phyloP scores from a whole-genome alignment of 2,113 vertebrate genomes.

The Sprattus sprattus region DNA sequence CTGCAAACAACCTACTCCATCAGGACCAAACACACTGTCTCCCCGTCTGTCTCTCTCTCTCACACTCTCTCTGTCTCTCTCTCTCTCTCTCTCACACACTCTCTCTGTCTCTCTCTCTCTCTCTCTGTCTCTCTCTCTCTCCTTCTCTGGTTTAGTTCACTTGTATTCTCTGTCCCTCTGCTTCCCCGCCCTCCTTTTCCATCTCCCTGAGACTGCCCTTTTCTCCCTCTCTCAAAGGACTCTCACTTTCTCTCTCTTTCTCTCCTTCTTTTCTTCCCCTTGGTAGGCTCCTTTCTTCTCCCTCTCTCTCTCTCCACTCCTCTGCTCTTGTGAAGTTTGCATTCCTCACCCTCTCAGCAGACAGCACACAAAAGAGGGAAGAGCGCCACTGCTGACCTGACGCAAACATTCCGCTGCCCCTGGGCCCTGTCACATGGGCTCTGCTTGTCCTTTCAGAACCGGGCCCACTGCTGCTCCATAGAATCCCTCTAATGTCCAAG shows the following conservation, averaged over 20 bases:
- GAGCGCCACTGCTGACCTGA: constrained; percentile 63
- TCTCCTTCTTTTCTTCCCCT: not conserved
- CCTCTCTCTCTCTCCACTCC: constrained; percentile 39
- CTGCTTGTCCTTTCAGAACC: constrained; percentile 33
- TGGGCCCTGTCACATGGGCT: constrained; percentile 40
- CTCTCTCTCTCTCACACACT: not conserved
- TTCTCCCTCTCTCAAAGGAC: not conserved
- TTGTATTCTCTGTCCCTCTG: constrained; percentile 14
- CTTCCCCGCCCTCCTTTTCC: not conserved
- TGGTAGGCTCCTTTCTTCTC: constrained; percentile 1
- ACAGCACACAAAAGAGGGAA: constrained; percentile 71
- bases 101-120: not conserved
- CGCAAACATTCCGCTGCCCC: constrained; percentile 68
- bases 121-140: not conserved
- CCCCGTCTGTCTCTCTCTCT: constrained; percentile 17
- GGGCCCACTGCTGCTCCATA: constrained; percentile 23
- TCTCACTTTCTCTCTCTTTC: constrained; percentile 11
- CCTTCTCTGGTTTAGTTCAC: not conserved
- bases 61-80: not conserved
- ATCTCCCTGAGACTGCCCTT: not conserved
- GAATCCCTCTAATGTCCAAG: not conserved
- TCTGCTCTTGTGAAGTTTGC: constrained; percentile 68
- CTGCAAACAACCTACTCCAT: constrained; percentile 57
- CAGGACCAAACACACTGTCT: constrained; percentile 17
- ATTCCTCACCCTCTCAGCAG: constrained; percentile 76